These are phyloP conservation scores for Hypothenemus hampei DNA, from an alignment of 1,140 invertebrate genomes.

Conservation along the genomic window DNA sequence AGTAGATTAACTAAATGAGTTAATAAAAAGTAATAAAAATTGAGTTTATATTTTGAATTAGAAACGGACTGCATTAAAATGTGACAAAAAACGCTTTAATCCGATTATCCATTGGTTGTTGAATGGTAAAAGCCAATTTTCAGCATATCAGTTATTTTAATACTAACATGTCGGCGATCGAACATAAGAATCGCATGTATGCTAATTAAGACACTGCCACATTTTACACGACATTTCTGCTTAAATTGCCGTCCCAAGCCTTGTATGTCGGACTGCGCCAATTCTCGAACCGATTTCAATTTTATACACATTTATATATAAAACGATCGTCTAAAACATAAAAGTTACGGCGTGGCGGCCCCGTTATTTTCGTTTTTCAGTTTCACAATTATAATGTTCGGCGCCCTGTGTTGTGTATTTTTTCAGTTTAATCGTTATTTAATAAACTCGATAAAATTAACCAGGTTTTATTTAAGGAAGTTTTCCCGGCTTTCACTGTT, in stretches of 20 bases:
- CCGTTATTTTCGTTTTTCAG: conserved; percentile 17
- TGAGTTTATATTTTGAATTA: too few species aligned
- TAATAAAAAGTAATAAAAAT: too few species aligned
- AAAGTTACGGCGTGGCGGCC: conserved; percentile 22
- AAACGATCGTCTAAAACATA: conserved; percentile 24
- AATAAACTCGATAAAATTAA: background rate
- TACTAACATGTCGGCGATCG: background rate
- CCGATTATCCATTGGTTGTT: too few species aligned
- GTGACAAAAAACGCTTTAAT: too few species aligned
- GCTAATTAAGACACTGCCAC: conserved; percentile 29
- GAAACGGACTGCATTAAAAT: too few species aligned
- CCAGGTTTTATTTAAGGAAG: too few species aligned
- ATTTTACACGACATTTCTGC: conserved; percentile 26
- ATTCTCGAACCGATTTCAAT: conserved; percentile 26
- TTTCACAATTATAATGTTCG: background rate
- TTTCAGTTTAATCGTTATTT: conserved; percentile 2
- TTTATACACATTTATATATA: conserved; percentile 22
- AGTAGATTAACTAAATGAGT: too few species aligned
- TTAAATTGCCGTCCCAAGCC: conserved; percentile 22
- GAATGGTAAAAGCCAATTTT: background rate
- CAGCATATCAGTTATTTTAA: background rate
- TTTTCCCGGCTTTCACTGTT: too few species aligned
- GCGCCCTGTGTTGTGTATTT: too few species aligned
- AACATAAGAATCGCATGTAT: conserved; percentile 20
- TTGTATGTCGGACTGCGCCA: conserved; percentile 18